Evolutionary conservation across 2,797 vertebrate species (phyloP).

Genomic region (Babyrousa celebensis): DNA sequence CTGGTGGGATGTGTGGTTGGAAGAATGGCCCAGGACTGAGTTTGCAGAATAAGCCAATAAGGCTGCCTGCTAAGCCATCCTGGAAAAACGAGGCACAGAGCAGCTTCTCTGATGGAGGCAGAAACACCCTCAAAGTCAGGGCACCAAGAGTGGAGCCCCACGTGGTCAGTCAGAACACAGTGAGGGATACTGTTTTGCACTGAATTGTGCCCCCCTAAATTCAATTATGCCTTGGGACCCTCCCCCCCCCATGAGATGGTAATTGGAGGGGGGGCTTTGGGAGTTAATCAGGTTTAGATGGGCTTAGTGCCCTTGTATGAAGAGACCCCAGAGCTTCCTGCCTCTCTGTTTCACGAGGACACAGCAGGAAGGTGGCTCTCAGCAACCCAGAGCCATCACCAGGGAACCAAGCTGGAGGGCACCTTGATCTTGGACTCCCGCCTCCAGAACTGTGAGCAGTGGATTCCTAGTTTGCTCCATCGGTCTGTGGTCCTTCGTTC

Average conservation of each 20-base stretch:
- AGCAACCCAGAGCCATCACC: not conserved
- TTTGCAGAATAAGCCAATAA: not conserved
- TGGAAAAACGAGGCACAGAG: not conserved
- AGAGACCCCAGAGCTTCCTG: not conserved
- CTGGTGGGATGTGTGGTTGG: too few species aligned
- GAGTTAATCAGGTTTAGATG: not conserved
- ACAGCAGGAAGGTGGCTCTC: not conserved
- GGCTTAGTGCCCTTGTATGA: not conserved
- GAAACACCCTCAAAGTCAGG: not conserved
- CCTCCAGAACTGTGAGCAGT: not conserved
- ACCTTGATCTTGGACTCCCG: not conserved
- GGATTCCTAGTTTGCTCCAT: not conserved
- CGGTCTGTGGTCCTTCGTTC: not conserved
- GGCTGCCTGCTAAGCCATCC: not conserved
- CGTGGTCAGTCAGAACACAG: rapidly evolving
- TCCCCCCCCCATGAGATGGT: not conserved
- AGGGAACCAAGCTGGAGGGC: too few species aligned
- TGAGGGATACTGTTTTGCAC: not conserved
- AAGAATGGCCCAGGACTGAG: not conserved
- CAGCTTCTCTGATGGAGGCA: not conserved
- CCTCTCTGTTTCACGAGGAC: not conserved
- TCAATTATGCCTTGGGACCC: not conserved
- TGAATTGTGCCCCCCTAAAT: not conserved
- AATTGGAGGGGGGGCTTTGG: not conserved
- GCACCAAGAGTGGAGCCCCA: not conserved